phyloP scores from a whole-genome alignment of 2,797 vertebrate genomes.

The Mormyrus hasselquistii region DNA sequence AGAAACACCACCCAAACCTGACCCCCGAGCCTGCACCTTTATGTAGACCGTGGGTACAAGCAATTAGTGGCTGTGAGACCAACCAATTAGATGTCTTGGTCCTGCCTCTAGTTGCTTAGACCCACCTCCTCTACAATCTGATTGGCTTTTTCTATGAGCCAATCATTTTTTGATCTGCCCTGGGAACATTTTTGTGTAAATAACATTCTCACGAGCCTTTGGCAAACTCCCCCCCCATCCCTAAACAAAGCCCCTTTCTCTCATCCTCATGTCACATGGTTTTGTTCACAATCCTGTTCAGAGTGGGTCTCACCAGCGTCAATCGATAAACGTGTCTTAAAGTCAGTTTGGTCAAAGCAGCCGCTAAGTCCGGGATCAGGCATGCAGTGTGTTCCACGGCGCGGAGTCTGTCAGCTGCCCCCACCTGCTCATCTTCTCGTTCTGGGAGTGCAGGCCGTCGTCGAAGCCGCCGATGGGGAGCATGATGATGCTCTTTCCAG shows the following conservation, averaged over 20 bases:
- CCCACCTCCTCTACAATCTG: not conserved
- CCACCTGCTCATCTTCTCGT: slow-evolving; percentile 91
- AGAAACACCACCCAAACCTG: not conserved
- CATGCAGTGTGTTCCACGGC: not conserved
- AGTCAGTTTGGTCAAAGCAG: not conserved
- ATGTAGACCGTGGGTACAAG: not conserved
- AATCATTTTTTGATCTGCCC: not conserved
- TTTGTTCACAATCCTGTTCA: not conserved
- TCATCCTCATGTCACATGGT: not conserved
- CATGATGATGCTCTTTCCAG: slow-evolving; percentile 78
- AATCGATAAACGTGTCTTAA: not conserved
- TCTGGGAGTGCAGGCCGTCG: slow-evolving; percentile 85
- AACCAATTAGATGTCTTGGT: not conserved
- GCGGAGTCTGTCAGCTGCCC: not conserved
- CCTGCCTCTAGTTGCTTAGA: not conserved
- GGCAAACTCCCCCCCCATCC: not conserved
- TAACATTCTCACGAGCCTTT: not conserved
- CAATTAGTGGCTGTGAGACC: not conserved
- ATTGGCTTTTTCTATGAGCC: not conserved
- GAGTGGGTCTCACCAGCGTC: not conserved
- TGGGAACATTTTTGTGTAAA: not conserved
- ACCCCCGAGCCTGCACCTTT: not conserved
- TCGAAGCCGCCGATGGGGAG: slow-evolving; percentile 79
- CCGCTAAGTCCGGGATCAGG: not conserved
- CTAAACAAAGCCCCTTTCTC: not conserved